Base-by-base conservation (phyloP, 2,797 vertebrate genomes). In the Glyptemys insculpta region DNA sequence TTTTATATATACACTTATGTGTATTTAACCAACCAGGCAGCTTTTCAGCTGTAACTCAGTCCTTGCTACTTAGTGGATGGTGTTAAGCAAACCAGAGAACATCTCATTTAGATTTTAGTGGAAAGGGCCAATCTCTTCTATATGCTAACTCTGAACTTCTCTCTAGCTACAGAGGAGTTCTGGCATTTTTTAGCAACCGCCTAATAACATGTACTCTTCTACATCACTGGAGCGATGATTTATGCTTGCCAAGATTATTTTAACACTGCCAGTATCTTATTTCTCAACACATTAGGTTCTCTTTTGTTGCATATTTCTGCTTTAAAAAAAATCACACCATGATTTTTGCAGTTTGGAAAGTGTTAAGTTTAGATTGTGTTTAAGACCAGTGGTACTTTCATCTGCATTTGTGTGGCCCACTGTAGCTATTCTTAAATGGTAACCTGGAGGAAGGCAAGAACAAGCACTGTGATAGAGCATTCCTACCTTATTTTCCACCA, bases 361-460 rank as follows among this genome's bases (percentile, higher is more conserved):
- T 76, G 50, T 74, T 95, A 92, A 91, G 41, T 93, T 96, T 93
- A 95, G 87, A 82, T 81, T 74, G 83, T 91, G 81, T 83, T 94
- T 89, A 92, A 87, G 88, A 47, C 87, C 62, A 85, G 85, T 85
- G 81, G 57, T 89, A 52, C 59, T 91, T 87, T 81, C 41, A 79
- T 2, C 47, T 76, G 29, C 91, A 82, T 27, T 12, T 18, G 4
- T 79, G 65, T 65, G 49, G 54, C 62, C 29, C 54, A 65, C 54
- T n/a, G 1, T 90, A 27, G 65, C 15, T 89, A 87, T 90, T 88
- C 83, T 85, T 83, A 56, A 88, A 87, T 80, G 79, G 54, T 79
- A 91, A 53, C 54, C 68, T 80, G 12, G 83, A 21, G 34, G 19
- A 72, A 37, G 19, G 19, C 86, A 91, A 53, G 25, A 88, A 47